Base-by-base conservation (phyloP, 2,113 vertebrate species). In the Hippopotamus amphibius region DNA sequence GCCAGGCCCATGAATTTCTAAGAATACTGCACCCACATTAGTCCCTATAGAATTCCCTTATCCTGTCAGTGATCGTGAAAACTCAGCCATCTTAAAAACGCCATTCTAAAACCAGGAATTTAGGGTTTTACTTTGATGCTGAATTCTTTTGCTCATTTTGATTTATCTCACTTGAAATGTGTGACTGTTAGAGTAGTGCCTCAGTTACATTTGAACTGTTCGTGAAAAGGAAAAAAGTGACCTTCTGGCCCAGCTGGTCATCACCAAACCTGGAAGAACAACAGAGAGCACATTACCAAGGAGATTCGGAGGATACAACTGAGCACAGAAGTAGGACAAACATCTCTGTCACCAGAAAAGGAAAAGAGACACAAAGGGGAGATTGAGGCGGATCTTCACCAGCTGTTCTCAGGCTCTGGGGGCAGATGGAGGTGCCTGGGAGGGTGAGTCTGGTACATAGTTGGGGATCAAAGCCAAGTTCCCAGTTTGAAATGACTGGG, bases 1-100 rank as follows among this genome's bases (percentile, higher is more conserved):
- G 71, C 37, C 87, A 96, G 90, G 83, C 37, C 83, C 76, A 65
- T 90, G 90, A 94, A 94, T 96, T 96, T 96, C 93, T 68, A 95
- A 95, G 92, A 96, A 86, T 46, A 65, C 7, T 37, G 7, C 17
- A 77, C n/a, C n/a, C 11, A 0, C 68, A 30, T 83, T 37, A 15
- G 77, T 69, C 61, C 66, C 71, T 30, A 1, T 7, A 85, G 91
- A 93, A 33, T 55, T 68, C 69, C 33, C n/a, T 48, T 53, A 28
- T 77, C 48, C 90, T 90, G 55, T 48, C n/a, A 90, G 13, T 11
- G n/a, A 68, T 24, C 22, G 30, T 53, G 57, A 95, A 88, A 85
- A 68, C 63, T 53, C 46, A 6, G 22, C 68, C 59, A 33, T 43
- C 59, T 92, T 88, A 26, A 71, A 77, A 93, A 91, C 2, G 26